Evolutionary conservation across 2,797 vertebrate species (phyloP).

Genomic region (Crocidura indochinensis): DNA sequence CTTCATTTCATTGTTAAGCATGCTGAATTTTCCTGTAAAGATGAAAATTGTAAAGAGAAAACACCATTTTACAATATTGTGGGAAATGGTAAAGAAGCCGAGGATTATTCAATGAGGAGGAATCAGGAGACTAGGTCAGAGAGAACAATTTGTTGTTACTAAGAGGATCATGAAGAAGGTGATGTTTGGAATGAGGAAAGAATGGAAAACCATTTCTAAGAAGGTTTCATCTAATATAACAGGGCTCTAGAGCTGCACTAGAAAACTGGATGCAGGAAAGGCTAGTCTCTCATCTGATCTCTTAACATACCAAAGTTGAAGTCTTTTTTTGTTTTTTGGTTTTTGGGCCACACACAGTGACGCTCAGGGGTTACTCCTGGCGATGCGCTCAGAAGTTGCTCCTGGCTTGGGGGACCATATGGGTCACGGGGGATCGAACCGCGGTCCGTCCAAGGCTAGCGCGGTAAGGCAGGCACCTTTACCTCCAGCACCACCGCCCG

Average conservation of each 20-base stretch:
- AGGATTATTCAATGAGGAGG: background rate
- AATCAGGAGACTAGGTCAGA: background rate
- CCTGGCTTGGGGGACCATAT: no score
- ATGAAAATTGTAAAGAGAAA: constrained; percentile 37
- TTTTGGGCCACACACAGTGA: no score
- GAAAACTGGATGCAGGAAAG: background rate
- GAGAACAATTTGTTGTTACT: constrained; percentile 26
- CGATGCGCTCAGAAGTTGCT: no score
- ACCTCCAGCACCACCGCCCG: no score
- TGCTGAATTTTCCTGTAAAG: constrained; percentile 56
- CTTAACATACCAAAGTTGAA: background rate
- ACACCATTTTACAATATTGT: constrained; percentile 25
- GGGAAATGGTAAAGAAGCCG: constrained; percentile 5
- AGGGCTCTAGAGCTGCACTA: background rate
- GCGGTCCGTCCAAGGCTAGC: no score
- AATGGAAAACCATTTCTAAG: background rate
- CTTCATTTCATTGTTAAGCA: constrained; percentile 34
- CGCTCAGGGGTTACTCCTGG: no score
- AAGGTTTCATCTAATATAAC: background rate
- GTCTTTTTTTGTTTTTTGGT: no score
- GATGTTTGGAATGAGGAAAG: constrained; percentile 27
- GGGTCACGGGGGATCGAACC: no score
- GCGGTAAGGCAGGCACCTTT: no score
- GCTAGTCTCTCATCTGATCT: background rate
- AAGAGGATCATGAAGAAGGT: background rate